phyloP scores from a whole-genome alignment of 2,113 vertebrate genomes.

The Sylvia atricapilla region DNA sequence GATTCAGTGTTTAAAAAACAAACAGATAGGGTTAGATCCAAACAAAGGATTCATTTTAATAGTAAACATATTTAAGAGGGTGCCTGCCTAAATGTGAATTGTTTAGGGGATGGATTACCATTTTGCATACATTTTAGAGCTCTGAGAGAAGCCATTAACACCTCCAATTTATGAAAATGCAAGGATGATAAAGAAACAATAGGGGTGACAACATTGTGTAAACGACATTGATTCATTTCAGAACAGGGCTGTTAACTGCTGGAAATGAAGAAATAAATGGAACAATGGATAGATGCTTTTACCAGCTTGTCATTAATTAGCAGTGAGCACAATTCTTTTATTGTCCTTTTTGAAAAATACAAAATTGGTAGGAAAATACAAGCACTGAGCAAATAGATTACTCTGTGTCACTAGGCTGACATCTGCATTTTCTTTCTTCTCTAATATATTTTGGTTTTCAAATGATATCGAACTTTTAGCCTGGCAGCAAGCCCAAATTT shows the following conservation, averaged over 20 bases:
- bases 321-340: conserved; percentile 85
- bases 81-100: conserved; percentile 72
- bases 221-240: conserved; percentile 87
- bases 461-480: conserved; percentile 58
- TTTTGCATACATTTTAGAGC: conserved; percentile 76
- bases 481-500: conserved; percentile 22
- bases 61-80: conserved; percentile 61
- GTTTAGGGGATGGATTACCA: conserved; percentile 73
- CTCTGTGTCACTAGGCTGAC: conserved; percentile 77
- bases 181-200: conserved; percentile 90
- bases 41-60: conserved; percentile 62
- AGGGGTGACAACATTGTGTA: conserved; percentile 83
- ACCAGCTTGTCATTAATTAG: conserved; percentile 92
- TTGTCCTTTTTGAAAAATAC: conserved; percentile 87
- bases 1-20: conserved; percentile 71
- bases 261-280: conserved; percentile 86
- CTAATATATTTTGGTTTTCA: conserved; percentile 65
- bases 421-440: conserved; percentile 76
- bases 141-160: conserved; percentile 83
- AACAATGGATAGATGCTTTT: conserved; percentile 83
- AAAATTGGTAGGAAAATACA: conserved; percentile 83
- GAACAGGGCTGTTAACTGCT: conserved; percentile 80
- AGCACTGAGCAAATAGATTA: conserved; percentile 77
- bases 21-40: conserved; percentile 68
- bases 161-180: conserved; percentile 95